These are phyloP conservation scores for Epinotia nisella DNA, from an alignment of 2,888 invertebrate species.

Conservation along the genomic window DNA sequence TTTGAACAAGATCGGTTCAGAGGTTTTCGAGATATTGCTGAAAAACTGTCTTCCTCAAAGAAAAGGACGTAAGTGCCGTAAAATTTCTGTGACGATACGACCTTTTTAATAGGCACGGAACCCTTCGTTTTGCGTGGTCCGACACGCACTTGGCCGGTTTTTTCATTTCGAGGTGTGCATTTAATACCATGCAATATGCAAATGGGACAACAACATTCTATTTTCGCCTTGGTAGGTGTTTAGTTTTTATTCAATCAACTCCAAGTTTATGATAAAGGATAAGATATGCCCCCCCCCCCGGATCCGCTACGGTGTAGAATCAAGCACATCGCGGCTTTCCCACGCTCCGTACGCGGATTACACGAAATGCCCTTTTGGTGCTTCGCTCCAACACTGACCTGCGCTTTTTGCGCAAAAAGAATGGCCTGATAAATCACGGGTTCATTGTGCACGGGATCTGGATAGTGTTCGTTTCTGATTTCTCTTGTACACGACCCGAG, in stretches of 20 bases:
- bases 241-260: not conserved
- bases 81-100: too few species aligned
- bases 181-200: too few species aligned
- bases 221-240: not conserved
- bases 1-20: too few species aligned
- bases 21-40: too few species aligned
- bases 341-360: constrained; percentile 80
- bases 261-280: not conserved
- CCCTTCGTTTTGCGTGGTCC: too few species aligned
- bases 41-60: too few species aligned
- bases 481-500: constrained; percentile 62
- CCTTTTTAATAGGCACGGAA: too few species aligned
- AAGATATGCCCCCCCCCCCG: too few species aligned
- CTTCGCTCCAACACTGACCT: constrained; percentile 80
- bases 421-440: constrained; percentile 79
- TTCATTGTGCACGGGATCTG: constrained; percentile 74
- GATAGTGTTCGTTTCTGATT: constrained; percentile 69
- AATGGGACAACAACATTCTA: not conserved
- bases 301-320: too few species aligned
- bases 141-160: too few species aligned
- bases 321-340: constrained; percentile 64
- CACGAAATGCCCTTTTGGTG: constrained; percentile 82
- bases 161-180: too few species aligned
- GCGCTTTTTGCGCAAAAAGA: constrained; percentile 81
- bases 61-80: too few species aligned